A percentile compares a stretch with the other conserved stretches of the same genome.
These are phyloP conservation scores for Rattus rattus DNA, from an alignment of 2,113 vertebrate species.

Conservation along the genomic window DNA sequence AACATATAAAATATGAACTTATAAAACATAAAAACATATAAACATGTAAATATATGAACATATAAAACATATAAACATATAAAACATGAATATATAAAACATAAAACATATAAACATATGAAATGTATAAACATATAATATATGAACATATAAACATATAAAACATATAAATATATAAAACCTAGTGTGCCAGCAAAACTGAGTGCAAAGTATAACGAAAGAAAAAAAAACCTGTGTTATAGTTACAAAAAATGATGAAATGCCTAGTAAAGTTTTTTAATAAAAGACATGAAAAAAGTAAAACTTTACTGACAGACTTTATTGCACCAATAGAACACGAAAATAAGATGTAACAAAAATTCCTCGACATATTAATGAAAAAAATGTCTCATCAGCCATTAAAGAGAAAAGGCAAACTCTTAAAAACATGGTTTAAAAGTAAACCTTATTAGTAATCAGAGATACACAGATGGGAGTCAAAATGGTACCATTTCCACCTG, in stretches of 20 bases:
- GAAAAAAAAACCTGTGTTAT: neutral
- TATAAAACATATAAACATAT: too few species aligned
- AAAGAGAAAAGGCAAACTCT: slow-evolving; percentile 22
- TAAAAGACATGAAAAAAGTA: neutral
- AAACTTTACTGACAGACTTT: neutral
- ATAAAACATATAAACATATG: neutral
- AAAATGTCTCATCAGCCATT: neutral
- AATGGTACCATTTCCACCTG: neutral
- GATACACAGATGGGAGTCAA: slow-evolving; percentile 40
- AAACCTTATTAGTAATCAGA: slow-evolving; percentile 53
- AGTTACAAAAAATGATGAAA: neutral
- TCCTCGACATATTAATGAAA: neutral
- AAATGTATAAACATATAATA: neutral
- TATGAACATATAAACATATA: too few species aligned
- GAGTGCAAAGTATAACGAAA: slow-evolving; percentile 22
- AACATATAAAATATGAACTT: too few species aligned
- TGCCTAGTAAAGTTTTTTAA: neutral
- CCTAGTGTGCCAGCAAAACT: neutral
- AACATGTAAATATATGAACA: neutral
- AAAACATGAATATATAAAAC: too few species aligned
- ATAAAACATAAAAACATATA: too few species aligned
- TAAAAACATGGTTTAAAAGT: slow-evolving; percentile 18
- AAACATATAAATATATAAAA: neutral
- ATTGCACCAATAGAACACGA: neutral
- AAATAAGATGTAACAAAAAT: neutral